Evolutionary conservation across 2,797 vertebrate genomes (phyloP), one percentile per base, ranked within the genome.

Genomic region (Poecilia velifera): DNA sequence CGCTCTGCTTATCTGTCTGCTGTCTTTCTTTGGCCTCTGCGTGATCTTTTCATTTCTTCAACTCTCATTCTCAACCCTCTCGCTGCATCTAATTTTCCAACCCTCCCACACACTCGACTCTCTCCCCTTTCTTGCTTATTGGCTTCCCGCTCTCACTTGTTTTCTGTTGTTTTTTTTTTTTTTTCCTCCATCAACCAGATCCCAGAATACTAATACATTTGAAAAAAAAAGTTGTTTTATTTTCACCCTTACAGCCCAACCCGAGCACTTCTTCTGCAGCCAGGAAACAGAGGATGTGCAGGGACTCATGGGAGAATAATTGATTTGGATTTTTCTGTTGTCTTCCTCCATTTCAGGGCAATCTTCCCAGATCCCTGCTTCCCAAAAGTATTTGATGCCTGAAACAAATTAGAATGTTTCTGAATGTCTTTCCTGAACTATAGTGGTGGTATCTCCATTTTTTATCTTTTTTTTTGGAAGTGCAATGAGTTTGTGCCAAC

Each of bases 11-110:
- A 68, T 89, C 68, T 9, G 45, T 70, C 36, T 43, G 36, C 76
- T 73, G 62, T 22, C 4, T 80, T 79, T 85, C 75, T 78, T 53
- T 16, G 72, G 72, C 49, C 79, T 73, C 71, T 36, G 53, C 36
- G 4, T 25, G 77, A 75, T 74, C 68, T 59, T 72, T 72, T 80
- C 76, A 75, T 72, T 76, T 82, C 66, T 66, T 74, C 25, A 84
- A 83, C 81, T 84, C 81, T 83, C 43, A 71, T 76, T 83, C 80
- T 86, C 87, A 76, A 31, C 77, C 83, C 78, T 86, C 79, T 82
- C 59, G 2, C 85, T 86, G 88, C 84, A 82, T 93, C 86, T 90
- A 34, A 89, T 90, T 91, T 84, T 88, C 87, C 82, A 25, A 79
- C 59, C 83, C 82, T 91, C 92, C 89, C 90, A 4, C 89, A 31